phyloP scores from a whole-genome alignment of 2,797 vertebrate species.

The Channallabes apus region DNA sequence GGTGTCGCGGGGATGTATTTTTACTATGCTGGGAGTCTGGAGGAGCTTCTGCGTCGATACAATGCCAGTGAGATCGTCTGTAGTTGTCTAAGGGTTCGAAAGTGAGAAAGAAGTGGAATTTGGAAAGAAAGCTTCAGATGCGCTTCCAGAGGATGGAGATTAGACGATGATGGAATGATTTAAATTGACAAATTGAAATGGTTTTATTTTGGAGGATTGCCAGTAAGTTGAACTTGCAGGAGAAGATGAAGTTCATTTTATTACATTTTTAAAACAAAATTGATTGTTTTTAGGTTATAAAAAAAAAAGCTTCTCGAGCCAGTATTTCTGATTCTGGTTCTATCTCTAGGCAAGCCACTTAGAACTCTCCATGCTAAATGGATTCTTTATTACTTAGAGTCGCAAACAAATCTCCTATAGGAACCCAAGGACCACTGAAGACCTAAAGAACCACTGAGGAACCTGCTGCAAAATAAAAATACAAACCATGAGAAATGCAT shows the following conservation, averaged over 20 bases:
- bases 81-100: not conserved
- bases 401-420: not conserved
- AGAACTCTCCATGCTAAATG: too few species aligned
- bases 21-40: constrained; percentile 11
- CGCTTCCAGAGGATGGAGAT: not conserved
- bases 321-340: not conserved
- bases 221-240: not conserved
- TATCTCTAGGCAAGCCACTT: not conserved
- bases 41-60: not conserved
- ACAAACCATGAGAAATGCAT: not conserved
- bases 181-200: not conserved
- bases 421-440: not conserved
- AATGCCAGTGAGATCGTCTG: not conserved
- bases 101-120: not conserved
- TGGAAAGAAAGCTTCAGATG: too few species aligned
- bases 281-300: not conserved
- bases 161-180: not conserved
- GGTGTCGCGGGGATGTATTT: constrained; percentile 22
- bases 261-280: not conserved
- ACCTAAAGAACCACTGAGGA: not conserved
- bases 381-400: not conserved
- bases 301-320: not conserved
- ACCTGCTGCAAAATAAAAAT: not conserved
- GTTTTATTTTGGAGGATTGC: not conserved
- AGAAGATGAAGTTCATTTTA: not conserved